phyloP scores from a whole-genome alignment of 2,113 vertebrate genomes.

The Catagonus wagneri region DNA sequence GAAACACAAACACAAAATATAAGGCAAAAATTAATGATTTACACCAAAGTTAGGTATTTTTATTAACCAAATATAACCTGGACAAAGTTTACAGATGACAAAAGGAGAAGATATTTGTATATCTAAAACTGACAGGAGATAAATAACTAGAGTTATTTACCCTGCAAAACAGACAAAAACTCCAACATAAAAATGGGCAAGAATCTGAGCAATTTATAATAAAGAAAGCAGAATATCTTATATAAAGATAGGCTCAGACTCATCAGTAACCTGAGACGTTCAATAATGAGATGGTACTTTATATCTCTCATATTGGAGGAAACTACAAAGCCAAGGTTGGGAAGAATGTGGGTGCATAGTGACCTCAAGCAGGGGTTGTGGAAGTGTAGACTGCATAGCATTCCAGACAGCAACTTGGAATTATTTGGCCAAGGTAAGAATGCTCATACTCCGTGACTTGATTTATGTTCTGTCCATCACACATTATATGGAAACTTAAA shows the following conservation, averaged over 20 bases:
- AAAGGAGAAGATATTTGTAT: not conserved
- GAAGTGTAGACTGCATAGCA: not conserved
- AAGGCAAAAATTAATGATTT: not conserved
- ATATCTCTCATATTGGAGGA: not conserved
- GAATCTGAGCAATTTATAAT: not conserved
- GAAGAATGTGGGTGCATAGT: not conserved
- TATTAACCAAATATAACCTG: not conserved
- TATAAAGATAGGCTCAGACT: not conserved
- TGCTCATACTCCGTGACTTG: not conserved
- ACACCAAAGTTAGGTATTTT: not conserved
- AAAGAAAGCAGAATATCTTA: not conserved
- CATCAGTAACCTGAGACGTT: conserved; percentile 14
- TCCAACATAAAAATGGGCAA: not conserved
- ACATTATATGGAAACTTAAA: not conserved
- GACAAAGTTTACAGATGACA: not conserved
- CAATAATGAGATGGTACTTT: not conserved
- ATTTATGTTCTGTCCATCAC: conserved; percentile 1
- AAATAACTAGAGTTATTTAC: not conserved
- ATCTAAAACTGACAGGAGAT: not conserved
- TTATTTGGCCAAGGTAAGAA: not conserved
- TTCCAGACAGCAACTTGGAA: not conserved
- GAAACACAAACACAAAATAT: not conserved
- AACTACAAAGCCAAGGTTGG: not conserved
- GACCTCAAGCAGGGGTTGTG: not conserved
- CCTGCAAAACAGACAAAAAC: not conserved